Conservation (phyloP, 2,888 invertebrate species). For the Liodrosophila aerea region DNA sequence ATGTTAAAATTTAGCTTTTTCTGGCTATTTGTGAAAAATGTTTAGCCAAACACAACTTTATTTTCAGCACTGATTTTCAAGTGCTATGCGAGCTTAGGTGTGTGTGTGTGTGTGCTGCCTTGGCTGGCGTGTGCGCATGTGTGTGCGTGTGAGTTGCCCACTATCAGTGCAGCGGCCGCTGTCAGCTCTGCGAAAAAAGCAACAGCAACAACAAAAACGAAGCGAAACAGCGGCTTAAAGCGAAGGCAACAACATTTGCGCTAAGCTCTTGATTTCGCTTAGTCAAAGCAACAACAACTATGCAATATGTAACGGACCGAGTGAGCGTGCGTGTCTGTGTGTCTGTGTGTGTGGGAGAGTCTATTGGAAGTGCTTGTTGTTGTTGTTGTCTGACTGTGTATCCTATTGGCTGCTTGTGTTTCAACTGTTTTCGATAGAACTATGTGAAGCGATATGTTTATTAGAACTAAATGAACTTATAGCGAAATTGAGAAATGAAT, state of each 20-base stretch:
- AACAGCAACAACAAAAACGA: constrained; percentile 24
- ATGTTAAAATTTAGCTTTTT: too few species aligned
- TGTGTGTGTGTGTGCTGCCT: constrained; percentile 4
- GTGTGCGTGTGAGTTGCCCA: constrained; percentile 32
- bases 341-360: neutral
- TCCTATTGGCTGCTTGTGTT: constrained; percentile 1
- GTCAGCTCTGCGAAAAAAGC: constrained; percentile 12
- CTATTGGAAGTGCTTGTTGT: constrained; percentile 1
- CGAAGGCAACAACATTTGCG: constrained; percentile 10
- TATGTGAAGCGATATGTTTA: too few species aligned
- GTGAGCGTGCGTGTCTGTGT: too few species aligned
- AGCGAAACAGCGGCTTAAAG: constrained; percentile 31
- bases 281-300: constrained; percentile 18
- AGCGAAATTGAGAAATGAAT: too few species aligned
- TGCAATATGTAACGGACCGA: constrained; percentile 14
- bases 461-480: too few species aligned
- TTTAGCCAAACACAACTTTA: too few species aligned
- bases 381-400: too few species aligned
- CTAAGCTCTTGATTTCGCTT: constrained; percentile 23
- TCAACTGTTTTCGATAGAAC: too few species aligned
- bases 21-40: too few species aligned
- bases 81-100: constrained; percentile 22
- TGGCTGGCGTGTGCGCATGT: constrained; percentile 34
- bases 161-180: constrained; percentile 52
- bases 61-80: too few species aligned